Evolutionary conservation across 2,797 vertebrate genomes (phyloP), one percentile per base, ranked within the genome.

Genomic region (Chiloscyllium punctatum): DNA sequence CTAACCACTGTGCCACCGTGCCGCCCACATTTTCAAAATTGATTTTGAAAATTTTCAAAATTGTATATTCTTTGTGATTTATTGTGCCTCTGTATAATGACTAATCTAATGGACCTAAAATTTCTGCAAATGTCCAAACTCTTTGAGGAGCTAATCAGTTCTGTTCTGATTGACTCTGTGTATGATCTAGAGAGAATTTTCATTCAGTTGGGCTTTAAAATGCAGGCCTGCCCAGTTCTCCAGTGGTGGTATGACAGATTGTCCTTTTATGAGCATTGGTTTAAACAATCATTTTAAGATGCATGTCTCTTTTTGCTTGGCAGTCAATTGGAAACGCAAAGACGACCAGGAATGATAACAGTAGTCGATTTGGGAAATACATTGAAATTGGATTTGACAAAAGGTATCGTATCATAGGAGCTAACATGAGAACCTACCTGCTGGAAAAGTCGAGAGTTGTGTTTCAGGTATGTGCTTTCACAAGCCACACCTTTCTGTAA

Each of bases 381-480:
- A 99, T 99, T 21, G 99, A 99, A 97, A 99, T 99, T 74, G 99
- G 99, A 92, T 99, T 99, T 92, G 99, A 99, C 97, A 98, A 97
- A 96, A 98, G 98, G 74, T 99, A 98, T 96, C 98, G 98, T 87
- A 99, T 99, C 97, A 98, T 98, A 27, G 99, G 99, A 91, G 99
- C 99, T 96, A 99, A 99, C 97, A 99, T 99, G 99, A 99, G 99
- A 97, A 99, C 99, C 86, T 99, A 99, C 96, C 98, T 99, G 95
- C 97, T 99, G 97, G 99, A 99, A 97, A 99, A 99, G 96, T 99
- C 99, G 5, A 98, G 99, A 96, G 99, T 99, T 96, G 98, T 99
- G 23, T 99, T 99, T 97, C 99, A 99, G 98, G 99, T 99, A 98
- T 98, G 97, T 0, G 33, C 1, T 23, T 48, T 2, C 69, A 25